Evolutionary conservation across 2,888 invertebrate species (phyloP), one percentile per base, ranked within the genome.

Genomic region (Cheilosia pagana): DNA sequence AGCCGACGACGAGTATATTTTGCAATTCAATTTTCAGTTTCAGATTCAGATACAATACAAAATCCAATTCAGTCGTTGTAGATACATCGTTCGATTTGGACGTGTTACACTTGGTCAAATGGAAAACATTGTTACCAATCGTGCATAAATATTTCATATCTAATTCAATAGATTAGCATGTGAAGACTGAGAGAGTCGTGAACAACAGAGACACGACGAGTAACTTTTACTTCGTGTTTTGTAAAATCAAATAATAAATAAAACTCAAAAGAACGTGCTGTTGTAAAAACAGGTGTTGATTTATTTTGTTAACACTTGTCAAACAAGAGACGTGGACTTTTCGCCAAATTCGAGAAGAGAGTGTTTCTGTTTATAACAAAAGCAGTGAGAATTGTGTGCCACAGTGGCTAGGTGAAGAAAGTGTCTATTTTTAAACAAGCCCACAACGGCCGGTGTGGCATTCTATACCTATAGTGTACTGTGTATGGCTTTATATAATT

Each of bases 1-100:
- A 48, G n/a, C 14, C 39, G 48, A 8, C 25, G 28, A 48, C 48
- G 19, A 65, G 39, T 25, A 50, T 63, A 63, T 78, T 83, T 50
- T 71, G 67, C 53, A 71, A 75, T 79, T 75, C 57, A 79, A 67
- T 81, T 85, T 85, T 71, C 59, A 75, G 74, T 75, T 81, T 85
- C 65, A 45, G 45, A 8, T 45, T 16, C 43, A n/a, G 8, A 75
- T 28, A 28, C n/a, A 65, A 75, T 71, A 78, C 35, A 57, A 79
- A 76, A 41, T 19, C 35, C 52, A 35, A 16, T 71, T 85, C 85
- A 85, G 85, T 85, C 81, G 85, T 67, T 71, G 71, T 71, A 85
- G 81, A 75, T 53, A 81, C 81, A 81, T 21, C 81, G 81, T 76
- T 85, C 81, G 75, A 81, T 67, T 85, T 71, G 71, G 85, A 85